These are phyloP conservation scores for Lathamus discolor DNA, from an alignment of 2,113 vertebrate species.

Conservation along the genomic window DNA sequence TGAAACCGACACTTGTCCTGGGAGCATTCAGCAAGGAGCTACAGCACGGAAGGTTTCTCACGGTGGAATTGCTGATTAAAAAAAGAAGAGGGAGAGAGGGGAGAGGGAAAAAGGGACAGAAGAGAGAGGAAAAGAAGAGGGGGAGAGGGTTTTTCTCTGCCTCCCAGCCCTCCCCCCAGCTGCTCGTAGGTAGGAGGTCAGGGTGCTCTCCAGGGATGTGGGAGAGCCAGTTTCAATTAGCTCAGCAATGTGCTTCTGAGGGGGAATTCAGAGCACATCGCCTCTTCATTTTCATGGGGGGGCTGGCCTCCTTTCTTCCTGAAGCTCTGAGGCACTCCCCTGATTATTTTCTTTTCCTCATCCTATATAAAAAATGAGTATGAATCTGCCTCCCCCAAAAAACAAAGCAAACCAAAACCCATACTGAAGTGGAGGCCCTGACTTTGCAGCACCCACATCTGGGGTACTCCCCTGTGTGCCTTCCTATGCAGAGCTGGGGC, in stretches of 20 bases:
- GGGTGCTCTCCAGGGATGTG: constrained; percentile 12
- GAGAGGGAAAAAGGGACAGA: not conserved
- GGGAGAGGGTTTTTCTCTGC: not conserved
- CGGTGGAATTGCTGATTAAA: not conserved
- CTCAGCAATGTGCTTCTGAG: not conserved
- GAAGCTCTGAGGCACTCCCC: not conserved
- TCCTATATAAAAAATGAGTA: not conserved
- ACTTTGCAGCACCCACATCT: not conserved
- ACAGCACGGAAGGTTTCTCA: not conserved
- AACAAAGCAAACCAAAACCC: not conserved
- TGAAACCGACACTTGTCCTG: constrained; percentile 39
- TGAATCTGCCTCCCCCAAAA: not conserved
- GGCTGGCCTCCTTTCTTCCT: not conserved
- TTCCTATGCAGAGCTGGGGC: not conserved
- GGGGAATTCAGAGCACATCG: not conserved
- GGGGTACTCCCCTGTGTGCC: rapidly evolving
- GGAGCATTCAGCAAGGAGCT: not conserved
- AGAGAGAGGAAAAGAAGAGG: not conserved
- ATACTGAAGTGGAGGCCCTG: not conserved
- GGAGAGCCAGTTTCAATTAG: constrained; percentile 56
- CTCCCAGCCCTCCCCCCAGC: not conserved
- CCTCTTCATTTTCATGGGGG: not conserved
- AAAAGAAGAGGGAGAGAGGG: not conserved
- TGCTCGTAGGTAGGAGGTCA: constrained; percentile 22
- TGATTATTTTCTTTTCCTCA: not conserved